Evolutionary conservation across 2,113 vertebrate genomes (phyloP), one percentile per base, ranked within the genome.

Genomic region (Microtus montanus): DNA sequence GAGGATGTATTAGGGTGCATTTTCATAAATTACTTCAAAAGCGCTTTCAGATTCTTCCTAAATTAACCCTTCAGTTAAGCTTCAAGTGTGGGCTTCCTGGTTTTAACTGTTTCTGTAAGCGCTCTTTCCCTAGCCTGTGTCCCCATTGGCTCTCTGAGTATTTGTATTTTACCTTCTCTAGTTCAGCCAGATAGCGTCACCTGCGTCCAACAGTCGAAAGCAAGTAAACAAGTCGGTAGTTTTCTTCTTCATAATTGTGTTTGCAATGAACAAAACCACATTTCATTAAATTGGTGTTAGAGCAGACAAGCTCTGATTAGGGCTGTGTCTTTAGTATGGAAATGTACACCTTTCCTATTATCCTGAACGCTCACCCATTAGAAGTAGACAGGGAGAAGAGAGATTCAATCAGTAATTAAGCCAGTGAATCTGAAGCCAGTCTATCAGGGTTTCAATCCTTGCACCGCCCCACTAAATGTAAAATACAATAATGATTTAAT

Each of bases 141-240:
- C 8, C 44, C 47, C 20, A 79, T 73, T 44, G 88, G 68, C 93
- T 89, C n/a, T 89, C 79, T 28, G 61, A 87, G 41, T 64, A 19
- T 20, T 91, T 94, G 78, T 92, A 30, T 54, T 88, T 54, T 4
- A 15, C 86, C 95, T 90, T 93, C 35, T 94, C 24, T 96, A 77
- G 11, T 73, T 49, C 92, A 84, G 41, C 19, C 71, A 91, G 30
- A 84, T 35, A 15, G 75, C 58, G 6, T n/a, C 64, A 47, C 13
- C 12, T 88, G 17, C 41, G 10, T 79, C 89, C 44, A 47, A 7
- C 12, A 66, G 44, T 92, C 52, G 91, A 35, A 90, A 94, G 73
- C 66, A 80, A 86, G 82, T 89, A 74, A 11, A 63, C 68, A 79
- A 63, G 17, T 17, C 83, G 33, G 28, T 49, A 63, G 49, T 89